Evolutionary conservation across 2,888 invertebrate species (phyloP).

Genomic region (Stenichneumon culpator): DNA sequence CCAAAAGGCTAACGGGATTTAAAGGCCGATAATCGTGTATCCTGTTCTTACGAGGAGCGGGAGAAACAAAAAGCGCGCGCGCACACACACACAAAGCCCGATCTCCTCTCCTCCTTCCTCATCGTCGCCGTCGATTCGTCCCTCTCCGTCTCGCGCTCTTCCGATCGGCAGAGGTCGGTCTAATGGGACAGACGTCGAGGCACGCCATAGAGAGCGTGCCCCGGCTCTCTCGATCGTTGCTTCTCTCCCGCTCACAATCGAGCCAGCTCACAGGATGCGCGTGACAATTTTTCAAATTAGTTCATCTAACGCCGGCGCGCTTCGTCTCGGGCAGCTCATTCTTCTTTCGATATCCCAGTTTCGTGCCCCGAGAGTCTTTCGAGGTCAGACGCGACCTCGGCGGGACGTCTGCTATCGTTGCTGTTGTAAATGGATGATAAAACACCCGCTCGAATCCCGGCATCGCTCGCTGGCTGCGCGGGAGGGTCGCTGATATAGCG

Average conservation of each 20-base stretch:
- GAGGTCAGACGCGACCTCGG: constrained; percentile 35
- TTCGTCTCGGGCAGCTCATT: constrained; percentile 16
- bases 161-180: constrained; percentile 63
- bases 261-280: constrained; percentile 79
- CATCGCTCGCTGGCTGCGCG: constrained; percentile 36
- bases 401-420: neutral
- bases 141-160: constrained; percentile 34
- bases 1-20: constrained; percentile 77
- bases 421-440: neutral
- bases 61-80: neutral
- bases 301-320: constrained; percentile 66
- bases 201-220: constrained; percentile 70
- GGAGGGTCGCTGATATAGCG: constrained; percentile 68
- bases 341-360: constrained; percentile 46
- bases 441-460: constrained; percentile 20
- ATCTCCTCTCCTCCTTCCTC: constrained; percentile 38
- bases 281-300: constrained; percentile 82
- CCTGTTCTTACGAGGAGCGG: constrained; percentile 28
- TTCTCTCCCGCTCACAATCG: constrained; percentile 46
- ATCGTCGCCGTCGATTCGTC: constrained; percentile 8
- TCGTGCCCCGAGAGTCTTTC: constrained; percentile 55
- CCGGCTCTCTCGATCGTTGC: constrained; percentile 36
- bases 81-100: constrained; percentile 11
- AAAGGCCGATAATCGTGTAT: constrained; percentile 76
- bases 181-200: constrained; percentile 71